Base-by-base conservation (phyloP, 2,797 vertebrate genomes). In the Chromis chromis region DNA sequence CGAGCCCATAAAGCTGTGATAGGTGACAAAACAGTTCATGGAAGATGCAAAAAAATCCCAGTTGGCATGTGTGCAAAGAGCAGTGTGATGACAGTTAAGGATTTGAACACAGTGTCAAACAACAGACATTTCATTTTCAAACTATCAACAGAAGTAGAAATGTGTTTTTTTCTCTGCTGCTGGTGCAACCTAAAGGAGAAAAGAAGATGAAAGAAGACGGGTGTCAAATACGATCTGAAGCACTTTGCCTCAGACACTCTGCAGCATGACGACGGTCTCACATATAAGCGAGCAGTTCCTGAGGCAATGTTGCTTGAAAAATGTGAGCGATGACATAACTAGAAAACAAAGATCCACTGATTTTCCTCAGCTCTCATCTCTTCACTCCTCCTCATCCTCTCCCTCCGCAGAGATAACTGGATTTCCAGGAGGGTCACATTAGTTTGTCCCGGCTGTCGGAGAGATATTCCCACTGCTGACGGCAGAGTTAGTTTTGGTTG, bases 401-500 rank as follows among this genome's bases (percentile, higher is more conserved):
- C 69, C 72, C 31, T 60, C 49, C 76, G 52, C 48, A 64, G 57
- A 76, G 54, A 74, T 74, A 84, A 88, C 68, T 87, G 70, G 66
- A 86, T 85, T 88, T 89, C 86, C 91, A 93, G 86, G 59, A 80
- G 71, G 72, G 66, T 75, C 44, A 10, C 78, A 84, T 86, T 84
- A 82, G 83, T 82, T 83, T 69, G 53, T 68, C 59, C 55, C 21
- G 36, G 61, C 78, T 83, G 69, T 85, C 64, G 4, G 76, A 78
- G 74, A 81, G 77, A 84, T 86, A 78, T 89, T 82, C 84, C 81
- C 79, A 17, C 61, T 24, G 73, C 85, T 85, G 85, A 86, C 71
- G 52, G 80, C 75, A 52, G 60, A 86, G 85, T 94, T 90, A 79
- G 86, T 90, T 89, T 92, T 91, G 90, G 88, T 77, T 53, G 71